Percentiles rank a stretch among this genome's conserved stretches.
These are phyloP conservation scores for Agonopterix heracliana DNA, from an alignment of 2,888 invertebrate species.

Conservation along the genomic window DNA sequence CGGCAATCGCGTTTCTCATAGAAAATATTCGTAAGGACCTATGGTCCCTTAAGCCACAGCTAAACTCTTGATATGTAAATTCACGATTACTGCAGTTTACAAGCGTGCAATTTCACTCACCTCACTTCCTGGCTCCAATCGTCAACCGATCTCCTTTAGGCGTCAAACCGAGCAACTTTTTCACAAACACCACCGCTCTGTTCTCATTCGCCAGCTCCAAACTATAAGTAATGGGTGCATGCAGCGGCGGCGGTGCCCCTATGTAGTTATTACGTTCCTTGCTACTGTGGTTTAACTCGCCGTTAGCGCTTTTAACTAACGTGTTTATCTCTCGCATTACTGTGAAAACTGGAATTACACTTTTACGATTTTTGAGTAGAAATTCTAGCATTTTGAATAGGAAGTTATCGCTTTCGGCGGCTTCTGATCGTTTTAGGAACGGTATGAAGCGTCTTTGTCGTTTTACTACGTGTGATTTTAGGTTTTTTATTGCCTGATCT, in stretches of 20 bases:
- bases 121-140: constrained; percentile 25
- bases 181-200: constrained; percentile 35
- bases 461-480: constrained; percentile 13
- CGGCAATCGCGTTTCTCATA: too few species aligned
- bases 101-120: background rate
- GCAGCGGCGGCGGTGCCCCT: constrained; percentile 30
- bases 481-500: background rate
- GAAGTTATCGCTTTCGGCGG: constrained; percentile 35
- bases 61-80: too few species aligned
- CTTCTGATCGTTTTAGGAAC: constrained; percentile 27
- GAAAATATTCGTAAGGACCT: too few species aligned
- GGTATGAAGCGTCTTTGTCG: constrained; percentile 45
- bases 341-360: constrained; percentile 42
- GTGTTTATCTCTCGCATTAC: constrained; percentile 55
- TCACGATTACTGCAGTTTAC: too few species aligned
- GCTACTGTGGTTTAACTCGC: constrained; percentile 42
- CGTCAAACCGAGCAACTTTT: constrained; percentile 38
- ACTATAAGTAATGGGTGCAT: constrained; percentile 32
- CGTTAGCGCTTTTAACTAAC: constrained; percentile 43
- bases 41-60: too few species aligned
- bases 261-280: constrained; percentile 51
- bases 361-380: constrained; percentile 36
- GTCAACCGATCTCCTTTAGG: constrained; percentile 41
- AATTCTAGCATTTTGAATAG: constrained; percentile 43
- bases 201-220: constrained; percentile 44